Conservation (phyloP, 1,140 invertebrate species). For the Atta colombica region DNA sequence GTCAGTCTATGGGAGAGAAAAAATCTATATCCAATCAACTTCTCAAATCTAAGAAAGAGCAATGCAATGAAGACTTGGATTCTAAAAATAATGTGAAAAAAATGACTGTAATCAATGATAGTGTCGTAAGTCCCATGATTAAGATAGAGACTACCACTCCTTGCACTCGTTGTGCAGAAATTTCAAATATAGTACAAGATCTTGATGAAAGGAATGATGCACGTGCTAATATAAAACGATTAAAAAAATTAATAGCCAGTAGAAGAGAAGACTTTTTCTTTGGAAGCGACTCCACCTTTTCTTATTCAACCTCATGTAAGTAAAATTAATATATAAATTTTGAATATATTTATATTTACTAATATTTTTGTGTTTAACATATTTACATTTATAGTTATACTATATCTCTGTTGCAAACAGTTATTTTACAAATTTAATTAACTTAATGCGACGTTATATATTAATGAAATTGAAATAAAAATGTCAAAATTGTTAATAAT, state of each 20-base stretch:
- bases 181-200: constrained; percentile 20
- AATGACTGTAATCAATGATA: background rate
- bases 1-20: background rate
- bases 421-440: background rate
- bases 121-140: background rate
- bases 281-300: constrained; percentile 52
- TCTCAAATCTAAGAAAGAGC: constrained; percentile 6
- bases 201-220: constrained; percentile 71
- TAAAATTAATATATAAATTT: background rate
- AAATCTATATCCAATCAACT: background rate
- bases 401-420: background rate
- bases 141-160: background rate
- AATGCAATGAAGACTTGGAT: background rate
- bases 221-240: constrained; percentile 71
- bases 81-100: constrained; percentile 8
- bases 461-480: constrained; percentile 6
- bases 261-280: constrained; percentile 78
- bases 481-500: background rate
- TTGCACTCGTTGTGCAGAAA: constrained; percentile 13
- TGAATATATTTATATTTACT: background rate
- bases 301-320: constrained; percentile 48
- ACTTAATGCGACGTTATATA: background rate
- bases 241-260: constrained; percentile 76
- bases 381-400: background rate
- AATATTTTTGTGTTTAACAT: background rate